Evolutionary conservation across 1,140 invertebrate species (phyloP).

Genomic region (Stenopsyche tienmushanensis): DNA sequence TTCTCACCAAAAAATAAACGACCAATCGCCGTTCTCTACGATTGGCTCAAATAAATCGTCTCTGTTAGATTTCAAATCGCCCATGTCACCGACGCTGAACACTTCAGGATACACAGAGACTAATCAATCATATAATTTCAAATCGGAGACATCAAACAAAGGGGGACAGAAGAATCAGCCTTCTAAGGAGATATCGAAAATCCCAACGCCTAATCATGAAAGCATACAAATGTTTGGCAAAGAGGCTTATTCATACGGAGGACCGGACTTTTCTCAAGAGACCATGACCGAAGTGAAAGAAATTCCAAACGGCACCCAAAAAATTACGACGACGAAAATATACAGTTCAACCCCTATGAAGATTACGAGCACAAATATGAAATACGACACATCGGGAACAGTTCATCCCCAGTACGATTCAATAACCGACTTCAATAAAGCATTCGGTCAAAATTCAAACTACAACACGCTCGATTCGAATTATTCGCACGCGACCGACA

Average conservation of each 20-base stretch:
- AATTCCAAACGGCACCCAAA: constrained; percentile 55
- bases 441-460: constrained; percentile 49
- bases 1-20: constrained; percentile 45
- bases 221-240: constrained; percentile 45
- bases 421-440: constrained; percentile 53
- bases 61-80: constrained; percentile 31
- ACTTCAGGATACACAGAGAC: constrained; percentile 31
- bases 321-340: constrained; percentile 54
- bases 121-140: constrained; percentile 26
- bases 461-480: constrained; percentile 53
- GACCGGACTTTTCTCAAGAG: constrained; percentile 53
- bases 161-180: constrained; percentile 25
- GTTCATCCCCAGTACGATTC: constrained; percentile 48
- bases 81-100: constrained; percentile 17
- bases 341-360: constrained; percentile 56
- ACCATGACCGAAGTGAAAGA: constrained; percentile 55
- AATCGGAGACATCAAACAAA: constrained; percentile 28
- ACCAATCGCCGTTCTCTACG: constrained; percentile 50
- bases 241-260: constrained; percentile 48
- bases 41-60: constrained; percentile 48
- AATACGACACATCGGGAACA: constrained; percentile 45
- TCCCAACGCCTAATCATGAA: constrained; percentile 31
- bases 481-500: constrained; percentile 52
- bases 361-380: constrained; percentile 53
- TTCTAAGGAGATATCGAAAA: constrained; percentile 47